Base-by-base conservation (phyloP, 30 jellyfish, hydroid and myxozoan genomes). In the Chrysaora quinquecirrha region DNA sequence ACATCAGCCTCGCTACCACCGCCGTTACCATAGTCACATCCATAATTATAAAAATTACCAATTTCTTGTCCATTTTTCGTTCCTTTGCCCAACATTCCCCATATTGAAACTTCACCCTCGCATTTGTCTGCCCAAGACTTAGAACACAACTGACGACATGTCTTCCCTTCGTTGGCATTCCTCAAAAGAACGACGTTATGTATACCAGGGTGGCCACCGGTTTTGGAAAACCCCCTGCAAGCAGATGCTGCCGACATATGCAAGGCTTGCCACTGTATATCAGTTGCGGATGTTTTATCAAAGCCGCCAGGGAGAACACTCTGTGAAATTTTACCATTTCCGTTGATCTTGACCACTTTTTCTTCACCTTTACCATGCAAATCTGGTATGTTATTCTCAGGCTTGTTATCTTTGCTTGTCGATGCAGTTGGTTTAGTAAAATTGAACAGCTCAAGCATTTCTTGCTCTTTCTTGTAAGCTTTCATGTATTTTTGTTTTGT, bases 231-330 rank as follows among this genome's bases (percentile, higher is more conserved):
- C 1, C 91, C 83, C 24, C 96, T 52, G 56, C 96, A 88, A 3
- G 96, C 92, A 14, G 89, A 86, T 16, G 96, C 96, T 6, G 96
- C 96, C 24, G 91, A 71, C 85, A 79, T 78, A 46, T 88, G 96
- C 33, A 63, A 74, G 10, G 93, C 93, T 72, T 88, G 96, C 96
- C 96, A 88, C 60, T 78, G 91, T 33, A 88, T 71, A 64, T 88
- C 96, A 19, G 75, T 25, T 2, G 93, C 96, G 7, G 96, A 70
- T 11, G 75, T 32, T 31, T 64, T 72, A 32, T 80, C 96, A 32
- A 67, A 88, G 10, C 96, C 96, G 3, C 73, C 88, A 9, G 96
- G 96, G 16, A 88, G 86, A 29, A 80, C 76, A 28, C n/a, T 34
- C 75, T 88, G 93, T 16, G 90, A 88, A 6, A 88, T 70, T 67